Evolutionary conservation across 2,113 vertebrate genomes (phyloP).

Genomic region (Gasterosteus nipponicus): DNA sequence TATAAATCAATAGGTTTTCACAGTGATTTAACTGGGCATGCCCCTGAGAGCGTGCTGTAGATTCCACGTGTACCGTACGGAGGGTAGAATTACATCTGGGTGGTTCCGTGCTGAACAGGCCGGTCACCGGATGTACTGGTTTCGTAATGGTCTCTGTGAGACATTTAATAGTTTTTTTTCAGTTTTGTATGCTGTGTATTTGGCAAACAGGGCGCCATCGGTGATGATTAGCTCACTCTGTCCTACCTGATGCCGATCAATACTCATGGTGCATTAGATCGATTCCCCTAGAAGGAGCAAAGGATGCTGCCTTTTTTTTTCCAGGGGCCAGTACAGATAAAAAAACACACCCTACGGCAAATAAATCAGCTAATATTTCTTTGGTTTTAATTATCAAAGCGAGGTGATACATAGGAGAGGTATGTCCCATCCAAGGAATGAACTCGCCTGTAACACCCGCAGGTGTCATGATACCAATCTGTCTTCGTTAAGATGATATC

Average conservation of each 20-base stretch:
- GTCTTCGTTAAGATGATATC: conserved; percentile 30
- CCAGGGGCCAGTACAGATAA: background rate
- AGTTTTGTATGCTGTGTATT: conserved; percentile 17
- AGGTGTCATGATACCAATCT: conserved; percentile 25
- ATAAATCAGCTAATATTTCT: conserved; percentile 1
- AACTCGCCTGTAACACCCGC: background rate
- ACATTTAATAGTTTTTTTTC: background rate
- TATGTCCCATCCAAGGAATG: background rate
- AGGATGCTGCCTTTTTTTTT: conserved; percentile 12
- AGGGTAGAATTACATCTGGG: conserved; percentile 37
- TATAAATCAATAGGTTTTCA: conserved; percentile 74
- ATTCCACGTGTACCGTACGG: conserved; percentile 34
- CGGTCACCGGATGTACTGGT: conserved; percentile 26
- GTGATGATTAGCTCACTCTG: conserved; percentile 60
- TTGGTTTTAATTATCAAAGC: background rate
- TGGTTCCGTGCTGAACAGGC: conserved; percentile 20
- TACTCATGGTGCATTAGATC: conserved; percentile 61
- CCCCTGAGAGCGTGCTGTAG: conserved; percentile 52
- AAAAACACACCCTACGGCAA: background rate
- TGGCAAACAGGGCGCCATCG: conserved; percentile 37
- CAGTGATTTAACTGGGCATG: conserved; percentile 64
- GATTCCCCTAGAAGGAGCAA: conserved; percentile 40
- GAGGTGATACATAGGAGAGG: background rate
- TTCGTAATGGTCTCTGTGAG: background rate
- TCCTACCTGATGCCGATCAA: conserved; percentile 68